Evolutionary conservation across 2,797 vertebrate species (phyloP), one percentile per base, ranked within the genome.

Genomic region (Miopithecus talapoin): DNA sequence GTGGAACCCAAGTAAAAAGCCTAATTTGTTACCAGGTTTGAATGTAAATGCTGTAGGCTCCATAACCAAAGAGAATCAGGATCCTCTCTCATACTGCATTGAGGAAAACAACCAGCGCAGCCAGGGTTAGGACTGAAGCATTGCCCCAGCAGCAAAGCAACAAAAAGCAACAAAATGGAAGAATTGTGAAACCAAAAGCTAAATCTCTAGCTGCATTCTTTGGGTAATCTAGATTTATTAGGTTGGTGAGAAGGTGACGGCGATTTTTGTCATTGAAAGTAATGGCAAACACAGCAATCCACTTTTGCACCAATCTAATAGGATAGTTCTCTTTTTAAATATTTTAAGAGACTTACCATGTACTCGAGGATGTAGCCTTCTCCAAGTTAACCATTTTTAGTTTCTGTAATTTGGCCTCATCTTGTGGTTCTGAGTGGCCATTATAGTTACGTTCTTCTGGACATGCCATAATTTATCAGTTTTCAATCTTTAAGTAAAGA

Each of bases 141-240:
- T 10, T 39, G 6, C 8, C 28, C 10, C 17, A 2, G 9, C 11
- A 74, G 8, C 4, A 70, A 87, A 64, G 13, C 28, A 21, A 8
- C 17, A 43, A 17, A 61, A 87, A 64, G 13, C 28, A 21, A 8
- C 17, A 43, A 17, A 21, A 46, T 39, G 39, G 30, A 61, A 22
- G 17, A 33, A 22, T 6, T n/a, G 1, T 1, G 1, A 30, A 10
- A n/a, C 1, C 9, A 16, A 53, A 53, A 36, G 26, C 48, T 33
- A 26, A 17, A 17, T 24, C 19, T 21, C 26, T 2, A 17, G 1
- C 9, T 55, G 9, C 36, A 0, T 53, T 30, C 21, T 22, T 46
- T 61, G 33, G 14, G 68, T 9, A 16, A 17, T 21, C 2, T 9
- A 78, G 30, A 19, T 17, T 46, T 21, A 2, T 33, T 16, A 7